A percentile compares a stretch with the other conserved stretches of the same genome.
Evolutionary conservation across 2,888 invertebrate genomes (phyloP).

Genomic region (Melieria picta): DNA sequence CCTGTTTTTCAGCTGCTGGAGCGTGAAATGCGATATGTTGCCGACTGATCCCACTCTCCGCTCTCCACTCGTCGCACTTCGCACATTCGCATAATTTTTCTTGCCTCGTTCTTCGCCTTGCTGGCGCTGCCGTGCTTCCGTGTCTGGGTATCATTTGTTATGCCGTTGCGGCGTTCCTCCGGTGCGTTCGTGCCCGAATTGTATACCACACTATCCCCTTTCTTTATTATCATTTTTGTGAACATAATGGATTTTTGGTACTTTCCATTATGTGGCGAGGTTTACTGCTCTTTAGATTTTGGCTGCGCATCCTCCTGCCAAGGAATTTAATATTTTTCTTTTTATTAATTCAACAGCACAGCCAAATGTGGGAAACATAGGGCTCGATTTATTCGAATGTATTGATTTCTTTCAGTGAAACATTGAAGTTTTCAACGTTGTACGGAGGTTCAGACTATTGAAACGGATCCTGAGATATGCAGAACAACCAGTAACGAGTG

Average conservation of each 20-base stretch:
- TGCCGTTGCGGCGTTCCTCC: slow-evolving; percentile 5
- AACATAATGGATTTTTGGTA: slow-evolving; percentile 30
- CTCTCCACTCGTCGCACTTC: too few species aligned
- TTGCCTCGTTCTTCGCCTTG: background rate
- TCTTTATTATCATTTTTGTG: slow-evolving; percentile 32
- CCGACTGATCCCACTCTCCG: background rate
- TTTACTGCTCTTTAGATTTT: slow-evolving; percentile 1
- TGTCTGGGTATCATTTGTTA: slow-evolving; percentile 38
- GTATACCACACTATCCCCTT: slow-evolving; percentile 30
- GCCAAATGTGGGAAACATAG: too few species aligned
- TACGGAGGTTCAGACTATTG: too few species aligned
- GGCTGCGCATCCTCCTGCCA: background rate
- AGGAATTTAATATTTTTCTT: slow-evolving; percentile 9
- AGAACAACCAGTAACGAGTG: too few species aligned
- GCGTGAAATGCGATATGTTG: slow-evolving; percentile 37
- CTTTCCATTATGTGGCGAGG: slow-evolving; percentile 11
- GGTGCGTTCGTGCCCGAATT: background rate
- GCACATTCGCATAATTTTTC: too few species aligned
- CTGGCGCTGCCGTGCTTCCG: slow-evolving; percentile 11
- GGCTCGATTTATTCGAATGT: background rate
- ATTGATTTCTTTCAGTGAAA: slow-evolving; percentile 3
- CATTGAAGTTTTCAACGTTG: background rate
- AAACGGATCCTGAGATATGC: too few species aligned
- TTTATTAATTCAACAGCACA: background rate
- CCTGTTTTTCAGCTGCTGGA: background rate